phyloP scores from a whole-genome alignment of 2,113 vertebrate species.

The Morone chrysops region DNA sequence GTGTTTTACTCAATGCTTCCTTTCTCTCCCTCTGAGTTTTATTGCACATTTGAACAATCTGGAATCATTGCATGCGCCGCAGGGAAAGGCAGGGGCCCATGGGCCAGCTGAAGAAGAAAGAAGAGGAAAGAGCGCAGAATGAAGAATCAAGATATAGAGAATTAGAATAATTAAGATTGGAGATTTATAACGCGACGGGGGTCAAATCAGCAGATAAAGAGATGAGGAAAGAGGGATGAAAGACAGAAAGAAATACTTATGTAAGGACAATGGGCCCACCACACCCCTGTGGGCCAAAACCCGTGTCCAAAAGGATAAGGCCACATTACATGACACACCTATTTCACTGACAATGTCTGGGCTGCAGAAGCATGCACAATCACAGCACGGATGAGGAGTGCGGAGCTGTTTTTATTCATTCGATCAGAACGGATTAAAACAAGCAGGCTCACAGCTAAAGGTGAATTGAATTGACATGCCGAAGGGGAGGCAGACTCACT shows the following conservation, averaged over 20 bases:
- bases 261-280: conserved; percentile 54
- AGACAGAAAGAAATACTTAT: conserved; percentile 30
- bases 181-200: not conserved
- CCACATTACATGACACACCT: conserved; percentile 55
- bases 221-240: not conserved
- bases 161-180: conserved; percentile 4
- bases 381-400: not conserved
- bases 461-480: conserved; percentile 34
- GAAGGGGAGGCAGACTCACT: conserved; percentile 25
- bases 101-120: conserved; percentile 37
- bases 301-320: conserved; percentile 37
- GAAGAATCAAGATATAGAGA: conserved; percentile 16
- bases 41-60: conserved; percentile 56
- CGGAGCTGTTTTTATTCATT: conserved; percentile 7
- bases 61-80: conserved; percentile 55
- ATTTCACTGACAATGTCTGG: conserved; percentile 26
- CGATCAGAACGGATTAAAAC: conserved; percentile 15
- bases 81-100: conserved; percentile 60
- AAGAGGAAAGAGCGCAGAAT: conserved; percentile 19
- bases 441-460: conserved; percentile 25
- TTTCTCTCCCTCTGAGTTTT: conserved; percentile 51
- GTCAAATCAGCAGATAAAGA: not conserved
- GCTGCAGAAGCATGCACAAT: conserved; percentile 5
- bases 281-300: conserved; percentile 51
- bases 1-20: conserved; percentile 25